These are phyloP conservation scores for Sinocyclocheilus grahami DNA, from an alignment of 2,113 vertebrate genomes.

Conservation along the genomic window DNA sequence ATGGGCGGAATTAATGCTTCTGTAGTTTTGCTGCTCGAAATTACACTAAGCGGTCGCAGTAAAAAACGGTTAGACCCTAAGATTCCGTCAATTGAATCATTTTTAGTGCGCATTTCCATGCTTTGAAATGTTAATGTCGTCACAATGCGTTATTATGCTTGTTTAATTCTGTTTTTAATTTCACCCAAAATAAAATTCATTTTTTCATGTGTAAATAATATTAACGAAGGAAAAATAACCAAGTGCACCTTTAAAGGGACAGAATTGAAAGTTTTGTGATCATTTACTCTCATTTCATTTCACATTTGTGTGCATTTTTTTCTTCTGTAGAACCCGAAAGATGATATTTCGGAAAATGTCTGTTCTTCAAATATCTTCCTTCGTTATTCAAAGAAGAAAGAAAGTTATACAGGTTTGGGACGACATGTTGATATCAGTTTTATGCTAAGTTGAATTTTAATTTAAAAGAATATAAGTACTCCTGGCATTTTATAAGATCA, in stretches of 20 bases:
- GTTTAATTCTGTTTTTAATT: neutral
- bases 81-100: conserved; percentile 29
- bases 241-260: neutral
- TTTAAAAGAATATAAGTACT: neutral
- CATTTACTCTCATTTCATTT: neutral
- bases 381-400: neutral
- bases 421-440: neutral
- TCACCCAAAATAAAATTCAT: neutral
- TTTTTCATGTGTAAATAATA: neutral
- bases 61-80: neutral
- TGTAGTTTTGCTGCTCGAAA: conserved; percentile 18
- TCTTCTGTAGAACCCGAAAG: neutral
- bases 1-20: conserved; percentile 4
- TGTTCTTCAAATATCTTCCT: neutral
- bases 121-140: conserved; percentile 12
- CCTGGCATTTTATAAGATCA: neutral
- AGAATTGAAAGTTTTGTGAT: neutral
- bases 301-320: neutral
- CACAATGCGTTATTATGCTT: neutral
- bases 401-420: neutral
- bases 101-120: neutral
- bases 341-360: neutral
- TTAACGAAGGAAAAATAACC: neutral
- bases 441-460: neutral
- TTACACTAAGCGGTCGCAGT: neutral